Base-by-base conservation (phyloP, 23 tunicate genomes). In the Corella eumyota region DNA sequence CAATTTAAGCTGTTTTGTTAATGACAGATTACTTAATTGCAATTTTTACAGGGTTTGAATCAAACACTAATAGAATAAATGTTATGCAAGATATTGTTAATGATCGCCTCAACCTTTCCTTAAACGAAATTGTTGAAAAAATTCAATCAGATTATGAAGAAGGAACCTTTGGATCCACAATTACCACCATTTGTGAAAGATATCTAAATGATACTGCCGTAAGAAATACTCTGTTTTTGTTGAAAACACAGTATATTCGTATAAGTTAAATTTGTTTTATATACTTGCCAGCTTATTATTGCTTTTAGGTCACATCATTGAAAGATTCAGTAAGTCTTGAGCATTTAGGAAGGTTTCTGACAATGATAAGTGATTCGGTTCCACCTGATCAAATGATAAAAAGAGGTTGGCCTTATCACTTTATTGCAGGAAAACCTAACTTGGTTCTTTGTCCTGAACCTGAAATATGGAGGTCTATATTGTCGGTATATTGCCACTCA, bases 181-280 rank as follows among this genome's bases (percentile, higher is more conserved):
- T 75, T 35, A 64, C 55, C 9, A 75, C 81, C 3, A 59, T 66
- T 17, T 75, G 81, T 65, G 72, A 66, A 46, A 45, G 81, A 65
- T 75, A 75, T 30, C 25, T 65, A 4, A 27, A 75, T 26, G 72
- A 46, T 31, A 66, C 81, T 28, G 30, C 70, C 17, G 81, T 75
- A 30, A 65, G 81, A n/a, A n/a, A n/a, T n/a, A n/a, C n/a, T n/a
- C n/a, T n/a, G n/a, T n/a, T n/a, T n/a, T n/a, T n/a, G n/a, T n/a
- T n/a, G n/a, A n/a, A n/a, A n/a, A n/a, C n/a, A n/a, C n/a, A n/a
- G n/a, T n/a, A n/a, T n/a, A n/a, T n/a, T n/a, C n/a, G n/a, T n/a
- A n/a, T n/a, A n/a, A n/a, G n/a, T n/a, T n/a, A n/a, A n/a, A n/a
- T n/a, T n/a, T n/a, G n/a, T n/a, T n/a, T n/a, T n/a, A n/a, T n/a